Percentiles rank a stretch among this genome's conserved stretches.
These are phyloP conservation scores for Pseudomugil tenellus DNA, from an alignment of 2,797 vertebrate species.

Conservation along the genomic window DNA sequence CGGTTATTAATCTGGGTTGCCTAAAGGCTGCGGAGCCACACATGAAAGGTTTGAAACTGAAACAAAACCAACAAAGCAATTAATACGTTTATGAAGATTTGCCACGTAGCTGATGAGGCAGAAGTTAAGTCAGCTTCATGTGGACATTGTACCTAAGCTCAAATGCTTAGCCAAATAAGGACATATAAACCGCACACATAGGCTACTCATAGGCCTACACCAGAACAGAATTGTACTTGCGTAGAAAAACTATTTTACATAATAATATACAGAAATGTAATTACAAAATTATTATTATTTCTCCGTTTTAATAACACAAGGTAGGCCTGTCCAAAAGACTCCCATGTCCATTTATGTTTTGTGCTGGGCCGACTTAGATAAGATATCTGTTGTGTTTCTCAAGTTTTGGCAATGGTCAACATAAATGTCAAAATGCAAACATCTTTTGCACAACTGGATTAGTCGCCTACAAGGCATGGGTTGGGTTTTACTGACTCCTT, in stretches of 20 bases:
- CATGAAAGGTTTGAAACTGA: slow-evolving; percentile 19
- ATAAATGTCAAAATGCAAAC: slow-evolving; percentile 58
- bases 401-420: slow-evolving; percentile 12
- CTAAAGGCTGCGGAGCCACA: slow-evolving; percentile 31
- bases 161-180: slow-evolving; percentile 15
- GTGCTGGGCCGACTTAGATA: slow-evolving; percentile 10
- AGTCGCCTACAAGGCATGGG: slow-evolving; percentile 22
- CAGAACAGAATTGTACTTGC: background rate
- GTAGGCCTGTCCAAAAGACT: background rate
- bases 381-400: slow-evolving; percentile 14
- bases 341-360: background rate
- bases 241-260: background rate
- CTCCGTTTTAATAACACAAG: background rate
- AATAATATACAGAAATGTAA: background rate
- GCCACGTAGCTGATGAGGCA: slow-evolving; percentile 48
- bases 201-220: no score
- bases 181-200: background rate
- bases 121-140: slow-evolving; percentile 22
- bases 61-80: slow-evolving; percentile 23
- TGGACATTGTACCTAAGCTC: slow-evolving; percentile 15
- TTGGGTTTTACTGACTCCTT: slow-evolving; percentile 31
- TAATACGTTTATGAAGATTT: slow-evolving; percentile 17
- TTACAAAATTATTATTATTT: background rate
- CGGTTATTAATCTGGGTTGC: slow-evolving; percentile 54
- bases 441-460: slow-evolving; percentile 53